Base-by-base conservation (phyloP, 2,888 invertebrate species). In the Sipunculus nudus region DNA sequence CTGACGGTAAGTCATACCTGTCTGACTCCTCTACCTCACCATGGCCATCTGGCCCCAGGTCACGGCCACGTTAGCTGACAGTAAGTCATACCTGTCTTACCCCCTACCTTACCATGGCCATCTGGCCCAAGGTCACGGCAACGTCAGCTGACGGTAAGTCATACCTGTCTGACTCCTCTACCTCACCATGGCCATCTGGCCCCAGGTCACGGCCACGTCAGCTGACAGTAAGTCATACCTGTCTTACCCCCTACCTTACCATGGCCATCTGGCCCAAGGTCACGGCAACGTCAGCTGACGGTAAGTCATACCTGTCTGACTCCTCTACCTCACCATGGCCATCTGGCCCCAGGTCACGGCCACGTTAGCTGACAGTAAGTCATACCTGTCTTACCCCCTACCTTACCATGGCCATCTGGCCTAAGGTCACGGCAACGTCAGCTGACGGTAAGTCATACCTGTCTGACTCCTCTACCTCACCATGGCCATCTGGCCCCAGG, bases 231-330 rank as follows among this genome's bases (percentile, higher is more conserved):
- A n/a, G n/a, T n/a, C n/a, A n/a, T n/a, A n/a, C n/a, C n/a, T n/a
- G n/a, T n/a, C n/a, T n/a, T n/a, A n/a, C n/a, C n/a, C n/a, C n/a
- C 31, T 90, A 85, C 84, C 82, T 84, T 25, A 89, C 93, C 59
- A 87, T 96, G 76, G 90, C 91, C 0, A 84, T 94, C 48, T 96
- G 96, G 50, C 96, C 96, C 0, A 90, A 79, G 32, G 75, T 85
- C 16, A 81, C 82, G 3, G 89, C 93, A 26, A 89, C 41, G 91
- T 73, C 80, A 13, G 74, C 78, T 10, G 84, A 85, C 70, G 78
- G 84, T 84, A 59, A 73, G 75, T 59, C n/a, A n/a, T n/a, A n/a
- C n/a, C n/a, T n/a, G n/a, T n/a, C n/a, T n/a, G n/a, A n/a, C n/a
- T 89, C 53, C 84, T 88, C 31, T 90, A 85, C 84, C 82, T 84